Conservation (phyloP, 2,888 invertebrate genomes). For the Elmis aenea region DNA sequence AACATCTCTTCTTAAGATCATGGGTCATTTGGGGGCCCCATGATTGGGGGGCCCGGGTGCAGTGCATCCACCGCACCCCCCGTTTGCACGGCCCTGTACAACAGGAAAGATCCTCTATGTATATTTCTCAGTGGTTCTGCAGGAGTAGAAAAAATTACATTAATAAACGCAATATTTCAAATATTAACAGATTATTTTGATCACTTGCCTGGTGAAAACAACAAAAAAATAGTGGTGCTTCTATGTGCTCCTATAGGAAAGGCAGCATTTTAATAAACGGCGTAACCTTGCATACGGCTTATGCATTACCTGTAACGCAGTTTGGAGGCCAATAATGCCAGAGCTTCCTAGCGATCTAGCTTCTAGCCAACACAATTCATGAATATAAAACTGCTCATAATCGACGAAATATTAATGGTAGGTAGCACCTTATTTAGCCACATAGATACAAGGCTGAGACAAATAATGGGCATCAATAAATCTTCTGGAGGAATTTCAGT, state of each 20-base stretch:
- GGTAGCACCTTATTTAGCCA: not conserved
- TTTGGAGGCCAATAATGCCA: not conserved
- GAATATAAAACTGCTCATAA: conserved; percentile 2
- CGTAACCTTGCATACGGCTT: not conserved
- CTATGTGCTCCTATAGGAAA: conserved; percentile 3
- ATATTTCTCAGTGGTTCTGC: too few species aligned
- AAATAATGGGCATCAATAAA: not conserved
- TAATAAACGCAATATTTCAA: too few species aligned
- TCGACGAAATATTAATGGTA: conserved; percentile 4
- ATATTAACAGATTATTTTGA: too few species aligned
- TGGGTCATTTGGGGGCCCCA: too few species aligned
- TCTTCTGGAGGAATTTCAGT: not conserved
- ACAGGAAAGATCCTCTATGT: too few species aligned
- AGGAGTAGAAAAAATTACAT: too few species aligned
- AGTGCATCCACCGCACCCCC: too few species aligned
- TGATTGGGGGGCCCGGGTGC: too few species aligned
- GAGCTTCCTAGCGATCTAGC: not conserved
- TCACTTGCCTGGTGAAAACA: too few species aligned
- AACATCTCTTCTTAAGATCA: too few species aligned
- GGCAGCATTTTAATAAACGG: conserved; percentile 3
- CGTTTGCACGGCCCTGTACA: too few species aligned
- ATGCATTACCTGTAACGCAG: not conserved
- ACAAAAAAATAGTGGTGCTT: not conserved
- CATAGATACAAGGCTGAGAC: not conserved
- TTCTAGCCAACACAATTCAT: not conserved